Percentiles rank a stretch among this genome's conserved stretches.
Evolutionary conservation across 1,140 invertebrate species (phyloP).

Genomic region (Marisa cornuarietis): DNA sequence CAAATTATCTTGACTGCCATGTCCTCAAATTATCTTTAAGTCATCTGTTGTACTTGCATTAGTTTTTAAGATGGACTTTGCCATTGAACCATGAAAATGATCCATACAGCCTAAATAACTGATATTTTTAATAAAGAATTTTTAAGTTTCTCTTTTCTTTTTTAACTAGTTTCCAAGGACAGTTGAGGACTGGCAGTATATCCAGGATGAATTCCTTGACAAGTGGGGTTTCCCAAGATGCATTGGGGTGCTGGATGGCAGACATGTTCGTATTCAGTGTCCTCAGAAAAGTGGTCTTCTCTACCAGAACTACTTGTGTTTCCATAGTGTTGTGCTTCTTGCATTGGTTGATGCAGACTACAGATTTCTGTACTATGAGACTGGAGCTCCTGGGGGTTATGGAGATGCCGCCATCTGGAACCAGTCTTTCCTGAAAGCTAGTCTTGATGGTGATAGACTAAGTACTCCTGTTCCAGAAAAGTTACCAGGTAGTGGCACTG

Average conservation of each 20-base stretch:
- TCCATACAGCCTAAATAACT: no score
- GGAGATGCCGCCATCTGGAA: constrained; percentile 10
- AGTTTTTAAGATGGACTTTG: no score
- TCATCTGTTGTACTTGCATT: no score
- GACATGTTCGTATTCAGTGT: no score
- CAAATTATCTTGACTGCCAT: no score
- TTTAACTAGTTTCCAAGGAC: no score
- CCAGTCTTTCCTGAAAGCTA: not conserved
- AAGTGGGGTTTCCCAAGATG: constrained; percentile 57
- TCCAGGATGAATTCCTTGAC: no score
- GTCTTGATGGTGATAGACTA: not conserved
- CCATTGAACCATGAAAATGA: no score
- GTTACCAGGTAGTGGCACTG: not conserved
- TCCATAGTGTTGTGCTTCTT: constrained; percentile 54
- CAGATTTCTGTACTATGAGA: constrained; percentile 58
- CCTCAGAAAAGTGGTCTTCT: constrained; percentile 40
- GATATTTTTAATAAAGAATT: no score
- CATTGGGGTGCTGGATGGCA: constrained; percentile 63
- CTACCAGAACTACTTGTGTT: constrained; percentile 59
- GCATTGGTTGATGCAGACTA: constrained; percentile 61
- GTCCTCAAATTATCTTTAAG: no score
- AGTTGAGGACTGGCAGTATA: no score
- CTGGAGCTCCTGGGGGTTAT: constrained; percentile 38
- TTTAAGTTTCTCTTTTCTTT: no score
- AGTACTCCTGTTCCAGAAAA: not conserved